Evolutionary conservation across 2,113 vertebrate genomes (phyloP).

Genomic region (Excalfactoria chinensis): DNA sequence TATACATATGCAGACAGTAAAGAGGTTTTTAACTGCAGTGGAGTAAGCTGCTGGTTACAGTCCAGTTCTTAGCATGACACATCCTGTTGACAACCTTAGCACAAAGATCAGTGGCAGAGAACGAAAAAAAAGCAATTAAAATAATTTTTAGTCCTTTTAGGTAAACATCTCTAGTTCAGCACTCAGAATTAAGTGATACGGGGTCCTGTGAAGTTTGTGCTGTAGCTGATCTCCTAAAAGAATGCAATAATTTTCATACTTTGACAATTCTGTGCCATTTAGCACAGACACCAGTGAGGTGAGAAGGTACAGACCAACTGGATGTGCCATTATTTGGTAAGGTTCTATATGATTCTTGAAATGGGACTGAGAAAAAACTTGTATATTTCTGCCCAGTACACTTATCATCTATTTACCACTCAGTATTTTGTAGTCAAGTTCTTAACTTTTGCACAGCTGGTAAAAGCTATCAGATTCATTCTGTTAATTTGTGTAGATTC

Average conservation of each 20-base stretch:
- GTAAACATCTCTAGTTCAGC: background rate
- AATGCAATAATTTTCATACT: background rate
- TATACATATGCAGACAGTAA: background rate
- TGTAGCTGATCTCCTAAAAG: background rate
- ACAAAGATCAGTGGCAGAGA: background rate
- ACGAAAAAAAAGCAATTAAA: background rate
- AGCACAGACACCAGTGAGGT: background rate
- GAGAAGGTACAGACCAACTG: background rate
- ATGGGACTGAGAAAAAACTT: background rate
- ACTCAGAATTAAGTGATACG: background rate
- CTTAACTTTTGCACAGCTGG: background rate
- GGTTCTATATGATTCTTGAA: background rate
- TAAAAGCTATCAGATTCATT: background rate
- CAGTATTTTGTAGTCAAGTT: background rate
- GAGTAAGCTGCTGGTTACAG: background rate
- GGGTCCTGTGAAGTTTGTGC: background rate
- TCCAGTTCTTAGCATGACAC: background rate
- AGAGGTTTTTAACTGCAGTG: background rate
- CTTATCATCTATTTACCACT: background rate
- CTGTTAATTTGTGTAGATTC: background rate
- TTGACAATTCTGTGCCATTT: background rate
- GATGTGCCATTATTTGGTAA: background rate
- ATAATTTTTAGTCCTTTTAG: background rate
- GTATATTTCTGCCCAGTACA: background rate
- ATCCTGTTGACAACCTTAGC: constrained; percentile 16